phyloP scores from a whole-genome alignment of 2,797 vertebrate genomes.

The Pantherophis alleghaniensis region DNA sequence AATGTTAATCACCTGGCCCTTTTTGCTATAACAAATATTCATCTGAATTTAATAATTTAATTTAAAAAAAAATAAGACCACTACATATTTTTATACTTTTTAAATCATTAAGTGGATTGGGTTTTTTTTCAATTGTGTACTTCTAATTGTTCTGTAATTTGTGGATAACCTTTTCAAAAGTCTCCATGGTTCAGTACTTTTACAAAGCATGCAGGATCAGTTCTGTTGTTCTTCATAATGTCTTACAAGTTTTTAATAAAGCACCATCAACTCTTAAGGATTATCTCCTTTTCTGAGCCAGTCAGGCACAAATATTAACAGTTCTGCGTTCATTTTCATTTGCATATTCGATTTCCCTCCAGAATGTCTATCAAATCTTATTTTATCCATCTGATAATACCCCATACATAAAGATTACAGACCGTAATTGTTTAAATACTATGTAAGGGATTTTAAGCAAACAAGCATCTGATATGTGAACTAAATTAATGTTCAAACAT shows the following conservation, averaged over 20 bases:
- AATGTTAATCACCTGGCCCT: not conserved
- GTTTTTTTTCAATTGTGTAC: not conserved
- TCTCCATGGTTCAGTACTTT: not conserved
- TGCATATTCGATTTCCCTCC: conserved; percentile 23
- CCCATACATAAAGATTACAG: not conserved
- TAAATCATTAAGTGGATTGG: not conserved
- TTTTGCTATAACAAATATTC: not conserved
- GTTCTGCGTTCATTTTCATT: not conserved
- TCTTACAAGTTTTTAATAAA: conserved; percentile 14
- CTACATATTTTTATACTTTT: not conserved
- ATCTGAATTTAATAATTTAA: not conserved
- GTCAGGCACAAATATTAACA: conserved; percentile 10
- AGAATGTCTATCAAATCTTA: conserved; percentile 23
- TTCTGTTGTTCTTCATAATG: not conserved
- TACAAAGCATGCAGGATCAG: not conserved
- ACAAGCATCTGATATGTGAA: not conserved
- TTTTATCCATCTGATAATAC: conserved; percentile 6
- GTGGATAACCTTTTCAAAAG: not conserved
- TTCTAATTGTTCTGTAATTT: not conserved
- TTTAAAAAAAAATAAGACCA: not conserved
- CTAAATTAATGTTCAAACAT: conserved; percentile 11
- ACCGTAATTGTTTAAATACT: conserved; percentile 21
- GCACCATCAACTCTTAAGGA: conserved; percentile 16
- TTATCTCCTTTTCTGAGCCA: conserved; percentile 18
- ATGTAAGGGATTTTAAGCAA: conserved; percentile 19